phyloP scores from a whole-genome alignment of 1,140 invertebrate genomes.

The Cecropterus lyciades region DNA sequence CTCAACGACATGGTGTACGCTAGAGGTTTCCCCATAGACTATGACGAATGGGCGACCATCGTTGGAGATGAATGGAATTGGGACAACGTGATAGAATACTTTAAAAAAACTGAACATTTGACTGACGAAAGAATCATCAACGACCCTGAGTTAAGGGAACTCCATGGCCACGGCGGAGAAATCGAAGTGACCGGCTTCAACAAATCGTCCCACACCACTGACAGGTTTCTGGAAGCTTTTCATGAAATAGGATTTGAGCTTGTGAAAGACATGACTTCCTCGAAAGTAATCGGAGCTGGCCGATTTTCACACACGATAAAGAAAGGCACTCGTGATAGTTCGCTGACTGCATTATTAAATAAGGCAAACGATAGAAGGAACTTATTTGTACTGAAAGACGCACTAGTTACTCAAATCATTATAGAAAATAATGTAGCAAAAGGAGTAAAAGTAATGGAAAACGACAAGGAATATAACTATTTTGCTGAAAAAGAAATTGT shows the following conservation, averaged over 20 bases:
- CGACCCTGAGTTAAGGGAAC: slow-evolving; percentile 49
- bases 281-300: slow-evolving; percentile 61
- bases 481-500: slow-evolving; percentile 83
- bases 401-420: slow-evolving; percentile 81
- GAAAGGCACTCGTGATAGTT: slow-evolving; percentile 60
- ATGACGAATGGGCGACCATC: slow-evolving; percentile 87
- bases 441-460: slow-evolving; percentile 66
- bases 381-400: slow-evolving; percentile 87
- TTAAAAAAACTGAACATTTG: slow-evolving; percentile 69
- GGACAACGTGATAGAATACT: slow-evolving; percentile 85
- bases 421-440: slow-evolving; percentile 60
- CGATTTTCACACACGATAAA: slow-evolving; percentile 67
- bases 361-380: slow-evolving; percentile 86
- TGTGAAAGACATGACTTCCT: slow-evolving; percentile 68
- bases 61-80: slow-evolving; percentile 92
- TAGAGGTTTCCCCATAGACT: slow-evolving; percentile 90
- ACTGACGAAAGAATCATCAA: slow-evolving; percentile 62
- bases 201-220: slow-evolving; percentile 44
- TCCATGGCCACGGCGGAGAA: slow-evolving; percentile 61
- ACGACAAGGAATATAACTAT: slow-evolving; percentile 58
- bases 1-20: slow-evolving; percentile 94
- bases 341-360: slow-evolving; percentile 64
- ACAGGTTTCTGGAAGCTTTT: slow-evolving; percentile 61
- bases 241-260: slow-evolving; percentile 58
- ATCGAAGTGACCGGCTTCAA: slow-evolving; percentile 60